Percentiles rank a stretch among this genome's conserved stretches.
These are phyloP conservation scores for Drosophila yakuba DNA, from an alignment of 1,140 invertebrate genomes.

Conservation along the genomic window DNA sequence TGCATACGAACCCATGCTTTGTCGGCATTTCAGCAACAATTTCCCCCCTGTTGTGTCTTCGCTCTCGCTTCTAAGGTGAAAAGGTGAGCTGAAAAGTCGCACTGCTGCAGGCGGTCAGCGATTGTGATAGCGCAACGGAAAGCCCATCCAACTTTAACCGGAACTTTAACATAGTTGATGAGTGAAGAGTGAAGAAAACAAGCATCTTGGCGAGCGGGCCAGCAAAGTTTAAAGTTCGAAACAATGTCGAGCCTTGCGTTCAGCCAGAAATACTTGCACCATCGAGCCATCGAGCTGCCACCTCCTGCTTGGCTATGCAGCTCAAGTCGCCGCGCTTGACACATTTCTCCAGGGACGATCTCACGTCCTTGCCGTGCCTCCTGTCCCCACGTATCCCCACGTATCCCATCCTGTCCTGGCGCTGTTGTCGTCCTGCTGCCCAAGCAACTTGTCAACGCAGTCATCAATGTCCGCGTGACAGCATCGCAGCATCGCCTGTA, in stretches of 20 bases:
- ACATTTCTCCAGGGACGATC: slow-evolving; percentile 73
- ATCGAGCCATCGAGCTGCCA: slow-evolving; percentile 1
- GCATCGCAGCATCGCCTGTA: slow-evolving; percentile 64
- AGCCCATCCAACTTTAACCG: slow-evolving; percentile 37
- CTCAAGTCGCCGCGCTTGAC: slow-evolving; percentile 78
- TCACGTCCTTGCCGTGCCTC: slow-evolving; percentile 53
- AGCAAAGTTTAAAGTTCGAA: slow-evolving; percentile 59
- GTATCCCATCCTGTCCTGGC: neutral
- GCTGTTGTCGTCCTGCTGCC: slow-evolving; percentile 36
- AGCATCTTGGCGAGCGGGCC: slow-evolving; percentile 8
- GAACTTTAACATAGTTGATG: slow-evolving; percentile 65
- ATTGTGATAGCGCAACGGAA: slow-evolving; percentile 10
- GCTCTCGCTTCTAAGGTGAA: slow-evolving; percentile 53
- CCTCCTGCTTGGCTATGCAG: slow-evolving; percentile 72
- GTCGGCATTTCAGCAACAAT: neutral
- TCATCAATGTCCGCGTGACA: slow-evolving; percentile 78
- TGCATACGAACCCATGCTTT: neutral
- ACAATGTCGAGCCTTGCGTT: slow-evolving; percentile 38
- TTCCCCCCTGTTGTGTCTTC: slow-evolving; percentile 19
- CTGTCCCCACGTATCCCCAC: neutral
- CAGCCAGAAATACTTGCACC: slow-evolving; percentile 29
- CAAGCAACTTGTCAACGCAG: slow-evolving; percentile 75
- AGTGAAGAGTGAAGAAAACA: neutral
- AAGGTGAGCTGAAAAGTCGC: slow-evolving; percentile 56
- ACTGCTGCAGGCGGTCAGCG: slow-evolving; percentile 44